Evolutionary conservation across 2,113 vertebrate species (phyloP), one percentile per base, ranked within the genome.

Genomic region (Stictonetta naevosa): DNA sequence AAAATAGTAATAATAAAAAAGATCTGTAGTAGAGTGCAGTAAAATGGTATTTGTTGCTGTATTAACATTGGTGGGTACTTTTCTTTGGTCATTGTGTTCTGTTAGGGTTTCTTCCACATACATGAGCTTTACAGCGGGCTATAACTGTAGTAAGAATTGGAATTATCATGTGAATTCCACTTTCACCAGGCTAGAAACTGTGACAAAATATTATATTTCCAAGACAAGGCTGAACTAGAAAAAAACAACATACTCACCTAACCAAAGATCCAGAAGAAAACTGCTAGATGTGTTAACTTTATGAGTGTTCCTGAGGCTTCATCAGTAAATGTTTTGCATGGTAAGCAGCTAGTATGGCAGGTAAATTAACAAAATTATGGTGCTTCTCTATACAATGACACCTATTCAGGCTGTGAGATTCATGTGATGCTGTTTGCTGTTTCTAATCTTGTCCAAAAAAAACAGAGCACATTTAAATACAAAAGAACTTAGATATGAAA

Each of bases 241-340:
- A 36, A 14, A 66, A 11, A 33, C 10, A 56, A 52, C 13, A 66
- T 38, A 52, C 11, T 10, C 11, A 59, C 17, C 19, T 40, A 66
- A 44, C 10, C 2, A 16, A 58, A 1, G 13, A 59, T 78, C 28
- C 23, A 71, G 34, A 68, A 52, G 34, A 83, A 84, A 86, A 67
- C 15, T 0, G 0, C 0, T 2, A 62, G 26, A 28, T 0, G 2
- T 18, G 0, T 34, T 67, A 44, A 75, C 6, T 15, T 67, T 67
- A 55, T 44, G 38, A 67, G 66, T 40, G 16, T 13, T 66, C 55
- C 38, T 42, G 46, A 68, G 46, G 81, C n/a, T 75, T 83, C 55
- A 38, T 25, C 29, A 44, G 48, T 34, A 89, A 75, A 60, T 55
- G 23, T 56, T 38, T 90, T 76, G 33, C 26, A 16, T 20, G 19